Evolutionary conservation across 2,113 vertebrate species (phyloP), one percentile per base, ranked within the genome.

Genomic region (Chloropsis hardwickii): DNA sequence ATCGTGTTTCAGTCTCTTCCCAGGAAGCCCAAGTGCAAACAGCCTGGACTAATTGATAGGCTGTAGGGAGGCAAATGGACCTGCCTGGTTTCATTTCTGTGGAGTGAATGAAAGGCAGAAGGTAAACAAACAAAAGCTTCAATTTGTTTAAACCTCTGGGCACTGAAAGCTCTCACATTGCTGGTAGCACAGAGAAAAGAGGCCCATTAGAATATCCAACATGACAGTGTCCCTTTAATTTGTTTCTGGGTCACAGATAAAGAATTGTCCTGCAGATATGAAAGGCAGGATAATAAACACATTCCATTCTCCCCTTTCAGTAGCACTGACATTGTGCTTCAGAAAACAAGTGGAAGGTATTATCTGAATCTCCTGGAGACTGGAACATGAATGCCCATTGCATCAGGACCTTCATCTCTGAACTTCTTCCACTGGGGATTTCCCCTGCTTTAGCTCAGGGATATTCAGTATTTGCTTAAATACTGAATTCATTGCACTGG

Each of bases 191-290:
- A 25, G 81, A 73, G 83, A 29, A 81, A 56, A 95, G 81, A 67
- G 6, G 4, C 17, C 84, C 87, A 91, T 92, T 95, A 88, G 86
- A 90, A 93, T 93, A 90, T 23, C 35, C 71, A 77, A 65, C 74
- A 82, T 93, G 96, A 85, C 95, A 82, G 90, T 21, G 50, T 69
- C 62, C 74, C 82, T 92, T 91, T 84, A 53, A 81, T 92, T 94
- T 89, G 77, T 89, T 95, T 97, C 81, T 95, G 89, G 91, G 86
- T 95, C 95, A 91, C 65, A 76, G 91, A 45, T 81, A 78, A 73
- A 91, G 91, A 73, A 90, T 85, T 92, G 89, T 80, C 9, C 81
- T 73, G 81, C 79, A 70, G 87, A 61, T 80, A 29, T 16, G 82
- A 82, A 76, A 84, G 94, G 84, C 22, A 66, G 77, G 58, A 47